Percentiles rank a stretch among this genome's conserved stretches.
phyloP scores from a whole-genome alignment of 2,113 vertebrate genomes.

The Pyxicephalus adspersus region DNA sequence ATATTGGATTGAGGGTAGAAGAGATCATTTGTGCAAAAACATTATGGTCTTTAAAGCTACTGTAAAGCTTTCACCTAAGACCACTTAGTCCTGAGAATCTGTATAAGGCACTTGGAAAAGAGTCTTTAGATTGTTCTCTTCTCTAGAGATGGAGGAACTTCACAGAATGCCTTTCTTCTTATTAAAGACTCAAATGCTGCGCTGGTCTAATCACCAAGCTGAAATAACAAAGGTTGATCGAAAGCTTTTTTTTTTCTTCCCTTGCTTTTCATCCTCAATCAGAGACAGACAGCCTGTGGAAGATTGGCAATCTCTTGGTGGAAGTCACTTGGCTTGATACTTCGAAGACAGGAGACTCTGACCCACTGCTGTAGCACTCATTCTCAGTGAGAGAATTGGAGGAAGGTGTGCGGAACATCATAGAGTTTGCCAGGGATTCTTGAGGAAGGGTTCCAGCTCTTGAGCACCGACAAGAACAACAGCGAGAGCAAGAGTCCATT shows the following conservation, averaged over 20 bases:
- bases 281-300: conserved; percentile 84
- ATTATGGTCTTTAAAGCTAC: conserved; percentile 22
- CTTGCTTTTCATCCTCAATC: conserved; percentile 68
- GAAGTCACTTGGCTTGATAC: conserved; percentile 50
- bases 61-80: conserved; percentile 14
- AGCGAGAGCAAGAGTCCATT: conserved; percentile 55
- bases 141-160: conserved; percentile 3
- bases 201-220: conserved; percentile 13
- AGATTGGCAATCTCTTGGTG: conserved; percentile 82
- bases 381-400: conserved; percentile 86
- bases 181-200: conserved; percentile 6
- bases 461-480: conserved; percentile 78
- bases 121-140: not conserved
- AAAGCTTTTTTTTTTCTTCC: conserved; percentile 10
- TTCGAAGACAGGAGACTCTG: conserved; percentile 85
- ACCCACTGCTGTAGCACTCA: conserved; percentile 85
- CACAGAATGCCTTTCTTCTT: conserved; percentile 35
- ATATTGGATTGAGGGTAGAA: not conserved
- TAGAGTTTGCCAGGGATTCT: conserved; percentile 44
- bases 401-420: conserved; percentile 80
- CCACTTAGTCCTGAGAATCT: conserved; percentile 32
- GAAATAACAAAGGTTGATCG: conserved; percentile 27
- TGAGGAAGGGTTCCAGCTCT: conserved; percentile 66
- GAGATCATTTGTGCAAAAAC: conserved; percentile 37
- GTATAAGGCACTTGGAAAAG: conserved; percentile 33